Percentiles rank a stretch among this genome's conserved stretches.
Evolutionary conservation across 2,113 vertebrate species (phyloP).

Genomic region (Ptyas mucosa): DNA sequence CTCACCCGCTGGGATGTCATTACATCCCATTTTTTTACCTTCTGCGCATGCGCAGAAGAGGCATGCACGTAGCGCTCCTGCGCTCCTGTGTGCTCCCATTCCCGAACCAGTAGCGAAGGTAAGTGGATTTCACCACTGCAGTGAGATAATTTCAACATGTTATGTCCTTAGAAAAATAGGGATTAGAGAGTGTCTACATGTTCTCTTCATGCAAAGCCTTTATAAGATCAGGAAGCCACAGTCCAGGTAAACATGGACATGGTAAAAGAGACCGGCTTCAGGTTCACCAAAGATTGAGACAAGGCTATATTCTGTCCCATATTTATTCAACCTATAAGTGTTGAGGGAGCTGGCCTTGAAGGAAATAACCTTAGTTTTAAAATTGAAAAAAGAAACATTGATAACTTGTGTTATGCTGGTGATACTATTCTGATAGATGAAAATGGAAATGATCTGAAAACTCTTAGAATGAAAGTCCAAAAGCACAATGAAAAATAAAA

Average conservation of each 20-base stretch:
- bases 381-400: not conserved
- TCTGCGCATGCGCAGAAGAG: too few species aligned
- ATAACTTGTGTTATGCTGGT: not conserved
- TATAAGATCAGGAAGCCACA: not conserved
- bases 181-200: not conserved
- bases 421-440: not conserved
- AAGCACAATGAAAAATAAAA: not conserved
- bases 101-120: too few species aligned
- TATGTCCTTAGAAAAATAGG: not conserved
- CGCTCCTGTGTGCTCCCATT: too few species aligned
- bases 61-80: too few species aligned
- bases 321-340: not conserved
- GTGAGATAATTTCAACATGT: not conserved
- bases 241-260: not conserved
- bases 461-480: not conserved
- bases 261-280: not conserved
- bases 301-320: not conserved
- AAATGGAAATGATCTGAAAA: not conserved
- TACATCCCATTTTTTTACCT: too few species aligned
- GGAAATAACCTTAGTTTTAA: not conserved
- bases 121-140: too few species aligned
- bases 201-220: not conserved
- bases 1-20: too few species aligned
- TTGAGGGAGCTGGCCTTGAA: not conserved
- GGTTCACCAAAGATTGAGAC: not conserved